phyloP scores from a whole-genome alignment of 2,797 vertebrate genomes.

The Lutra lutra region DNA sequence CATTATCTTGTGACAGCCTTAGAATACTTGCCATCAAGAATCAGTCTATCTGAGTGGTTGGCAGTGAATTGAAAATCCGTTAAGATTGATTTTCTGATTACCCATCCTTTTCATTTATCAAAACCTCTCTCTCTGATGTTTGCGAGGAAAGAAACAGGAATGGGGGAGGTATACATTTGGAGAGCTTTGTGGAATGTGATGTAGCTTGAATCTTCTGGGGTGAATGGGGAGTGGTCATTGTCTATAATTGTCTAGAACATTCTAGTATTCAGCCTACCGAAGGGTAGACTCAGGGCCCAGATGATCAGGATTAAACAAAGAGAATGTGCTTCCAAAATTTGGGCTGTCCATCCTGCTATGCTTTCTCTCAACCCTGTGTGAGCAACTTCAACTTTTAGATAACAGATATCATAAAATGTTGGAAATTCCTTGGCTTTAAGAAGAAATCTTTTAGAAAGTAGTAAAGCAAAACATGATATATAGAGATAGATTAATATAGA shows the following conservation, averaged over 20 bases:
- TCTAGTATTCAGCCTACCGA: accelerated
- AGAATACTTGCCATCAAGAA: neutral
- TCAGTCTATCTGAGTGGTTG: neutral
- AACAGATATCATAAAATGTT: neutral
- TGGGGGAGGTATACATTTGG: neutral
- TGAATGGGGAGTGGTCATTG: neutral
- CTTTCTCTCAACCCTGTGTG: neutral
- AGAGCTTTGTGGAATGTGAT: neutral
- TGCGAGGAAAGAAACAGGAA: neutral
- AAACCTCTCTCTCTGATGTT: neutral
- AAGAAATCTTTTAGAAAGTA: neutral
- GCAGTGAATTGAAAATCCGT: neutral
- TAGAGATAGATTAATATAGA: neutral
- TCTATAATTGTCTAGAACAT: neutral
- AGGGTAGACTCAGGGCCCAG: neutral
- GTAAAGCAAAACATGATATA: neutral
- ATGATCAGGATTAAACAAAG: neutral
- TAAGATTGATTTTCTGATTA: slow-evolving; percentile 36
- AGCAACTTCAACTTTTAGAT: neutral
- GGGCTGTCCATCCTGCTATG: neutral
- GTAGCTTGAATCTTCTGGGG: neutral
- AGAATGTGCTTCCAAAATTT: neutral
- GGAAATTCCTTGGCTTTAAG: neutral
- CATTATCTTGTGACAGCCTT: neutral
- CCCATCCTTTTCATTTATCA: slow-evolving; percentile 2